Evolutionary conservation across 1,140 invertebrate genomes (phyloP), one percentile per base, ranked within the genome.

Genomic region (Euwallacea similis): DNA sequence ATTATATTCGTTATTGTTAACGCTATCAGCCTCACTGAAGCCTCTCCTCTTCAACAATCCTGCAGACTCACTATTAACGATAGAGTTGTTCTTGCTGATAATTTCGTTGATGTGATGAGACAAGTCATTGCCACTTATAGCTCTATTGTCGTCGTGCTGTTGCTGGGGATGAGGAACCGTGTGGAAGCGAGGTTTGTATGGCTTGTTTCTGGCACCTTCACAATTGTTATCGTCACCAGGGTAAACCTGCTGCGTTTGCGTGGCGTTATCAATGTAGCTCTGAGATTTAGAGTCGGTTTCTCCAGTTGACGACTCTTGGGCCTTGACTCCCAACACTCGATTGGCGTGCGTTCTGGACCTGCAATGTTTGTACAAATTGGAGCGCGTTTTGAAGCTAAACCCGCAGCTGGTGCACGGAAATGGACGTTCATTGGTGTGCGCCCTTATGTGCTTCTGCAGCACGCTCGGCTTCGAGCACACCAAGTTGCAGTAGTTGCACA

Each of bases 381-480:
- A 96, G 79, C 94, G 94, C 2, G 95, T 97, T 82, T 97, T 97
- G 83, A 97, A 97, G 65, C 93, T 91, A 81, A 96, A 93, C 62
- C 93, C 93, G 81, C 95, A 97, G 21, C 90, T 89, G 58, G 87
- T 83, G 83, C 95, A 97, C 10, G 94, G 94, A 84, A 90, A 97
- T 16, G 94, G 94, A 60, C 95, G 87, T 81, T 97, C 94, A 79
- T 96, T 95, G n/a, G 94, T 92, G 83, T 97, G 93, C 70, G 93
- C 88, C 76, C 94, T 88, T 77, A 96, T 93, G 85, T 97, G 95
- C 84, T 97, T 97, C 80, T 96, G 90, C 58, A 97, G 84, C 53
- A 96, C 94, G 77, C 93, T 96, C n/a, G 94, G 95, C 82, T 97
- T 97, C 74, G 93, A 90, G 85, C 94, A 97, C 50, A 88, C 89